Evolutionary conservation across 2,888 invertebrate genomes (phyloP).

Genomic region (Bugulina stolonifera): DNA sequence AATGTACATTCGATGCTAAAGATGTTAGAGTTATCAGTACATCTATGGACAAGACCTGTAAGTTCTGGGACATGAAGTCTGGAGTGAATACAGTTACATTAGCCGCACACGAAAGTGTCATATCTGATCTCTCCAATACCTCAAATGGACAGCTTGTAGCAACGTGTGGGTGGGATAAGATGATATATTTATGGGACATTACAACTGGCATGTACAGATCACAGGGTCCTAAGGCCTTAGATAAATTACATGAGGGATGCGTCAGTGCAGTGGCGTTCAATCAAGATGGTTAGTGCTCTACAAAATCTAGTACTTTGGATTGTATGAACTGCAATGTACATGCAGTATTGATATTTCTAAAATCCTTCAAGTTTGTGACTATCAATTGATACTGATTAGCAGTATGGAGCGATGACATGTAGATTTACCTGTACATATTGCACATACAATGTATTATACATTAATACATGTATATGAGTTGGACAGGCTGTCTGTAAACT

Average conservation of each 20-base stretch:
- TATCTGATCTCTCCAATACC: conserved; percentile 44
- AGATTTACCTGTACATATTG: no score
- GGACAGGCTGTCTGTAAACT: no score
- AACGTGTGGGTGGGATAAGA: conserved; percentile 52
- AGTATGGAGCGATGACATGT: no score
- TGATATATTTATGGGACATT: conserved; percentile 49
- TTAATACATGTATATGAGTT: no score
- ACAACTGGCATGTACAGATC: conserved; percentile 51
- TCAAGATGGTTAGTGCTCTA: conserved; percentile 40
- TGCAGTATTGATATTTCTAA: no score
- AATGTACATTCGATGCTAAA: conserved; percentile 41
- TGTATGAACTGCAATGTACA: no score
- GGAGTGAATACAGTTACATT: conserved; percentile 43
- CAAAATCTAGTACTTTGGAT: no score
- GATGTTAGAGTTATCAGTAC: conserved; percentile 48
- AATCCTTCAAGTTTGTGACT: no score
- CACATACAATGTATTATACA: no score
- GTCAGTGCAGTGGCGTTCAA: conserved; percentile 48
- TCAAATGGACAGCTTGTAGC: conserved; percentile 48
- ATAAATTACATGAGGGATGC: conserved; percentile 50
- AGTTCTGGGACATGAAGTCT: conserved; percentile 47
- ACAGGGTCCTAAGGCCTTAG: conserved; percentile 39
- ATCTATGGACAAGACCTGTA: conserved; percentile 49
- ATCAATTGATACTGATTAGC: no score
- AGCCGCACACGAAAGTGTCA: conserved; percentile 48